Evolutionary conservation across 2,797 vertebrate species (phyloP), one percentile per base, ranked within the genome.

Genomic region (Okamejei kenojei): DNA sequence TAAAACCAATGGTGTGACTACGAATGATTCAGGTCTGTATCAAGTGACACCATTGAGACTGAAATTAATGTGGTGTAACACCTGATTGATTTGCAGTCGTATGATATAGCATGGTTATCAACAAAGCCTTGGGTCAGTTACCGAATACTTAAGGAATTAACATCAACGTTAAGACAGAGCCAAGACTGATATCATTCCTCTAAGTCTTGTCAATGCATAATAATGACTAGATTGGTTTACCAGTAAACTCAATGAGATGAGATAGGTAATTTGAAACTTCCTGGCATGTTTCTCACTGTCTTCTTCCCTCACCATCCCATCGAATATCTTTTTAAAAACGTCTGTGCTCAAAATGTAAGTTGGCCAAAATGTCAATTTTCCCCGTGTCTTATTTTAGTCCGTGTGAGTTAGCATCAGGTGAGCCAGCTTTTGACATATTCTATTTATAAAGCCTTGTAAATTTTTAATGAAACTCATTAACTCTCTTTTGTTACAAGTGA

Each of bases 161-260:
- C 93, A 93, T 88, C 86, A 81, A 65, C 77, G 54, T 61, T 81
- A 91, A 81, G 90, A 93, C 81, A 93, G 63, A 93, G 63, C 65
- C 93, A 88, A 84, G 93, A 91, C 93, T 90, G 93, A 93, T 93
- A 94, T 94, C 94, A 93, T 88, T 78, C 93, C 90, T 93, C 93
- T 84, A 92, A 93, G 93, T 91, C 93, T 86, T 93, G 93, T 93
- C 93, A 93, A 93, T 93, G 94, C 93, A 93, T 94, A 84, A 78
- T 93, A 93, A 94, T 94, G 93, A 93, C 90, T 93, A 93, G 93
- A 94, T 94, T 93, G 93, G 93, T 93, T 94, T 94, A 94, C 94
- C 93, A 13, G n/a, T 21, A 79, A 93, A 84, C 68, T 92, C 45
- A 81, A 78, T 23, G 32, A 94, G 93, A 88, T 80, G 77, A 93